These are phyloP conservation scores for Dermatemys mawii DNA, from an alignment of 2,113 vertebrate genomes.

Conservation along the genomic window DNA sequence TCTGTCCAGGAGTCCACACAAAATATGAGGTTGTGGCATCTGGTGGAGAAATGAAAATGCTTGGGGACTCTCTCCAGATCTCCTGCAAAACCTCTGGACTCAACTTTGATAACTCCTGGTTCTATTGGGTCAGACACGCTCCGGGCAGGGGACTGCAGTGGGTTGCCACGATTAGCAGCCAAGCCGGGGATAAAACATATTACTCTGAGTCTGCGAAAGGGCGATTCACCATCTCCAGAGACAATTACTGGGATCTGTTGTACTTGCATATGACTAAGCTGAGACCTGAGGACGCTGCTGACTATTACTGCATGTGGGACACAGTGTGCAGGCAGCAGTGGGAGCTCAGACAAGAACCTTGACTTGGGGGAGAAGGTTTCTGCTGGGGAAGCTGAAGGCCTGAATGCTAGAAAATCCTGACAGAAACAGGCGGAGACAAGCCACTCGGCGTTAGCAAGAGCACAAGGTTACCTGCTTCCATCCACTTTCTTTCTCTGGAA, in stretches of 20 bases:
- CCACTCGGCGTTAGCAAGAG: neutral
- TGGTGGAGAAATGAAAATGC: neutral
- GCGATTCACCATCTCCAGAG: neutral
- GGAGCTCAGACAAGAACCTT: neutral
- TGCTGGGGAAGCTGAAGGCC: neutral
- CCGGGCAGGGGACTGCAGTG: neutral
- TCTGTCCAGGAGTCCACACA: neutral
- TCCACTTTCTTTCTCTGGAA: neutral
- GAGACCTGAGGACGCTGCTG: neutral
- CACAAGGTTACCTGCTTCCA: neutral
- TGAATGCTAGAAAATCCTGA: too few relatives aligned
- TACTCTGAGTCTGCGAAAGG: neutral
- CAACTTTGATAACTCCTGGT: neutral
- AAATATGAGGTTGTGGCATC: neutral
- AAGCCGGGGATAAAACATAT: fast-evolving
- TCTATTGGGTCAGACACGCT: neutral
- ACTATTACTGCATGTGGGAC: neutral
- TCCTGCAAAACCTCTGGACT: neutral
- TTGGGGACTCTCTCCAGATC: neutral
- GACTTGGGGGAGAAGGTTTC: neutral
- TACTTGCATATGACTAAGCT: neutral
- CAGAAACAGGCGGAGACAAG: too few relatives aligned
- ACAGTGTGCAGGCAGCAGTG: neutral
- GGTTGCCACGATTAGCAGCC: neutral
- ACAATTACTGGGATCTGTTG: neutral